Conservation (phyloP, 2,797 vertebrate species). For the Myotis planiceps region DNA sequence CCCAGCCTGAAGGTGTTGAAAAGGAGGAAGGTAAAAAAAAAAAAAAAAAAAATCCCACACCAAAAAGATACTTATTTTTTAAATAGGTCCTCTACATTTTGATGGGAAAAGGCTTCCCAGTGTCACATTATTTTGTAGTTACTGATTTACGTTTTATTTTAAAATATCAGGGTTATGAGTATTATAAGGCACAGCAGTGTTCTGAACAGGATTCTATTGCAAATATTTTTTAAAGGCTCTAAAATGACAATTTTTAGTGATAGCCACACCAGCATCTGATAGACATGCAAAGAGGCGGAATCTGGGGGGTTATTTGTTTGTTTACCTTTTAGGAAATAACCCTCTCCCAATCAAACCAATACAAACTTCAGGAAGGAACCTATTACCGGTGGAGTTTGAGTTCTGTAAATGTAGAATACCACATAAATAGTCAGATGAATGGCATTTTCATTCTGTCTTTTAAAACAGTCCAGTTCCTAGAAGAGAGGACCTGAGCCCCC, state of each 20-base stretch:
- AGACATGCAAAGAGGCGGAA: slow-evolving; percentile 36
- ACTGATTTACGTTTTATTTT: background rate
- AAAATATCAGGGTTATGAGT: background rate
- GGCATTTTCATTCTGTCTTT: background rate
- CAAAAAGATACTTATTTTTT: background rate
- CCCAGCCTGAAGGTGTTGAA: background rate
- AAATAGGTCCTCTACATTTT: background rate
- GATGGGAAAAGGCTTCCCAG: background rate
- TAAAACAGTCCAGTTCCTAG: background rate
- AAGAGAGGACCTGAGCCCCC: background rate
- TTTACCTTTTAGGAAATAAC: slow-evolving; percentile 32
- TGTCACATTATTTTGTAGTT: background rate
- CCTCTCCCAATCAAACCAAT: background rate
- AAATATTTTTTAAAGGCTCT: background rate
- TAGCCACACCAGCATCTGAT: background rate
- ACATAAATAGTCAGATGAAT: background rate
- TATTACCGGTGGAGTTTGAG: background rate
- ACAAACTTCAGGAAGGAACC: background rate
- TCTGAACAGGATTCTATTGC: background rate
- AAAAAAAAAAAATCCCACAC: background rate
- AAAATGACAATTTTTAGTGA: slow-evolving; percentile 9
- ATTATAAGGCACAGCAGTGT: background rate
- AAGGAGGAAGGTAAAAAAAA: background rate
- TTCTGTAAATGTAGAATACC: background rate
- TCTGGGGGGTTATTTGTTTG: background rate